These are phyloP conservation scores for Balearica regulorum DNA, from an alignment of 2,797 vertebrate species.

Conservation along the genomic window DNA sequence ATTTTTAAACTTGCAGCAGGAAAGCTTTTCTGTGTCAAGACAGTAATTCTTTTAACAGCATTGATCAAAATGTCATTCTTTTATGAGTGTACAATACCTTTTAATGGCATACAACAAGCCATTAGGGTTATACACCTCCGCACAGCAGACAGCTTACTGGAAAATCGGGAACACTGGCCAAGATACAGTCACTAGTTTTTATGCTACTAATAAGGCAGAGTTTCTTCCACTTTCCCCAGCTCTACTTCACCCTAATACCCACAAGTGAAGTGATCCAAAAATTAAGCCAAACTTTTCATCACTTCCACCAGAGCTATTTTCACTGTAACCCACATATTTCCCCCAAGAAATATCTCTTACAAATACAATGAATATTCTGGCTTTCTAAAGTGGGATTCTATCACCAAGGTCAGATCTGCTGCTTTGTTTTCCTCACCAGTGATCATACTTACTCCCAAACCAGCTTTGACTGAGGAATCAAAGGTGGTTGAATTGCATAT, in stretches of 20 bases:
- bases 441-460: not conserved
- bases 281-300: conserved; percentile 16
- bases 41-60: conserved; percentile 95
- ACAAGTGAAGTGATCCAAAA: conserved; percentile 51
- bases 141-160: conserved; percentile 79
- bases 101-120: conserved; percentile 88
- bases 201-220: conserved; percentile 55
- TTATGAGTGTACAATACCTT: conserved; percentile 92
- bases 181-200: conserved; percentile 66
- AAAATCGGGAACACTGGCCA: conserved; percentile 76
- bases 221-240: not conserved
- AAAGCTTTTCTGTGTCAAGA: conserved; percentile 99
- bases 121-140: conserved; percentile 85
- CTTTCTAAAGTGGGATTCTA: not conserved
- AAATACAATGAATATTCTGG: not conserved
- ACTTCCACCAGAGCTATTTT: not conserved
- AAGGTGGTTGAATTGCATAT: not conserved
- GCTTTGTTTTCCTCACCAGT: not conserved
- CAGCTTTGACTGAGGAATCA: not conserved
- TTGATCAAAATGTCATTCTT: conserved; percentile 97
- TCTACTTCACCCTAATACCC: conserved; percentile 40
- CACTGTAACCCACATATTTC: not conserved
- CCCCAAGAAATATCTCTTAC: not conserved
- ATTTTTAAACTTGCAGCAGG: conserved; percentile 86
- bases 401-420: not conserved